Percentiles rank a stretch among this genome's conserved stretches.
Evolutionary conservation across 2,888 invertebrate genomes (phyloP).

Genomic region (Sphaerophoria taeniata): DNA sequence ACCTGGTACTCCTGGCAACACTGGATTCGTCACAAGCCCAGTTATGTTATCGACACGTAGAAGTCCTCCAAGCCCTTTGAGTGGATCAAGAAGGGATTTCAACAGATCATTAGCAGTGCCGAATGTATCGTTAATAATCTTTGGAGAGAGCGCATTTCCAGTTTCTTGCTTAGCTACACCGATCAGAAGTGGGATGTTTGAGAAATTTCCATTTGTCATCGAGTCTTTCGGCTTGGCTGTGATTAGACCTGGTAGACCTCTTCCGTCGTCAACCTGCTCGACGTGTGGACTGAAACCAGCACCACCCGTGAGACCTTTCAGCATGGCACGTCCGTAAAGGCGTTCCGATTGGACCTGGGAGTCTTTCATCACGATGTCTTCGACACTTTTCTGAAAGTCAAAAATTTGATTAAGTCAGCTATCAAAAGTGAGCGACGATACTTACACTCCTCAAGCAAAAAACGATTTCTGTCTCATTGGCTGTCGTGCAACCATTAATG

Average conservation of each 20-base stretch:
- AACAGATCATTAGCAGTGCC: conserved; percentile 80
- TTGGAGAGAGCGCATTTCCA: conserved; percentile 79
- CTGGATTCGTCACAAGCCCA: conserved; percentile 78
- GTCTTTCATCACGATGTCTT: conserved; percentile 83
- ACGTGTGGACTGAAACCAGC: conserved; percentile 87
- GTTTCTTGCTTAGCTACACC: conserved; percentile 91
- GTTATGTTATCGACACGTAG: conserved; percentile 79
- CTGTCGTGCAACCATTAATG: conserved; percentile 86
- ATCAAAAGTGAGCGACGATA: not conserved
- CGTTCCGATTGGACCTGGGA: conserved; percentile 85
- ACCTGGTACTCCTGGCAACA: conserved; percentile 78
- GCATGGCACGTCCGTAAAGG: conserved; percentile 85
- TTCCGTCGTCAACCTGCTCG: conserved; percentile 87
- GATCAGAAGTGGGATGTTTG: conserved; percentile 87
- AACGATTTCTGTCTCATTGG: conserved; percentile 85
- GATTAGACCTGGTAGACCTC: conserved; percentile 87
- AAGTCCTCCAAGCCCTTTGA: conserved; percentile 78
- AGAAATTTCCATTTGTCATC: conserved; percentile 84
- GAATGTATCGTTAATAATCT: conserved; percentile 78
- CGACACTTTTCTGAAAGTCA: conserved; percentile 78
- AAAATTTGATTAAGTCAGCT: not conserved
- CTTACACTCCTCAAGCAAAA: conserved; percentile 86
- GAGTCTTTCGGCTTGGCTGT: conserved; percentile 86
- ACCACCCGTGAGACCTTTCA: conserved; percentile 86
- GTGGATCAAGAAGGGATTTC: conserved; percentile 77